These are phyloP conservation scores for Hydrozoanthus tunicans DNA, from an alignment of 64 coral and sea anemone genomes.

Conservation along the genomic window DNA sequence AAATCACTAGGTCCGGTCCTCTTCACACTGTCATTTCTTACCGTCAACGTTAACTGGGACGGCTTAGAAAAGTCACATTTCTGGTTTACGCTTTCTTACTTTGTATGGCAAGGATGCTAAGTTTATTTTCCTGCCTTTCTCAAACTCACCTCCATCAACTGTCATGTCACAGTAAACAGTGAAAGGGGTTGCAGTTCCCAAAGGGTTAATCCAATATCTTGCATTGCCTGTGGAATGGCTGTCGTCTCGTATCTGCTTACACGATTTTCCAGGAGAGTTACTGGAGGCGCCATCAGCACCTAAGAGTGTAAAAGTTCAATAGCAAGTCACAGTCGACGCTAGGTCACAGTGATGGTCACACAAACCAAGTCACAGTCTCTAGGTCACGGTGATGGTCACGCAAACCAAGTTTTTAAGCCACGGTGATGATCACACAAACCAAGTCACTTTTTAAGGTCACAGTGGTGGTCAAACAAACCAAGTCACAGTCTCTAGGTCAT, in stretches of 20 bases:
- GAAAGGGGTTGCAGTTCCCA: neutral
- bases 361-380: neutral
- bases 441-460: neutral
- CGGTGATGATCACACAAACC: too few relatives aligned
- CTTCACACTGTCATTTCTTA: too few relatives aligned
- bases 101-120: too few relatives aligned
- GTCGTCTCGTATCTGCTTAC: constrained; percentile 46
- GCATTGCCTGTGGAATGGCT: neutral
- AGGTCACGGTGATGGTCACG: neutral
- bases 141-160: constrained; percentile 38
- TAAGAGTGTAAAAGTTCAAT: neutral
- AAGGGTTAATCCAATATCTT: constrained; percentile 45
- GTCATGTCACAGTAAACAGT: constrained; percentile 59
- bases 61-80: too few relatives aligned
- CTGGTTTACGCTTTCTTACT: too few relatives aligned
- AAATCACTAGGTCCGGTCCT: too few relatives aligned
- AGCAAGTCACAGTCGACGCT: neutral
- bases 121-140: neutral
- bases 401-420: too few relatives aligned
- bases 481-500: neutral
- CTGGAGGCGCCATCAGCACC: constrained; percentile 18
- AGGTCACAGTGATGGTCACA: neutral
- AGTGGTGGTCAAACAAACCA: too few relatives aligned
- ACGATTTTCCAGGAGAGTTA: constrained; percentile 45
- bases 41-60: too few relatives aligned